phyloP scores from a whole-genome alignment of 2,888 invertebrate genomes.

The Nomada ruficornis region DNA sequence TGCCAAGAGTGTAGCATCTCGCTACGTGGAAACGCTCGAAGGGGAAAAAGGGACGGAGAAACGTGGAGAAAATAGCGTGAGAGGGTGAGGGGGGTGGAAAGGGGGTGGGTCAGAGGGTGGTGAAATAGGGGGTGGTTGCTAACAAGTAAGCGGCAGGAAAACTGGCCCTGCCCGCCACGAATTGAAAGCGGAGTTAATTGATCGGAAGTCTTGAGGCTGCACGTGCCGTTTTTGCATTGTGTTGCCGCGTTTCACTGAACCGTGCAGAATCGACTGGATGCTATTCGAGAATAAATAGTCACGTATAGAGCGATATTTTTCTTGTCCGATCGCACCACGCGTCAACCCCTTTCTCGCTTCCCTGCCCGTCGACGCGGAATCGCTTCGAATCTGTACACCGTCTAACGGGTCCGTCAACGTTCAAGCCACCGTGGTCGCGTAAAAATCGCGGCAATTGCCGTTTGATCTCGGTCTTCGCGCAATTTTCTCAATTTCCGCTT shows the following conservation, averaged over 20 bases:
- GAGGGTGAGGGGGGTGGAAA: background rate
- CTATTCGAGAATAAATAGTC: constrained; percentile 65
- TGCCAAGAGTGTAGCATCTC: constrained; percentile 65
- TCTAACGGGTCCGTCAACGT: background rate
- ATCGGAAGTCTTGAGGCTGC: constrained; percentile 84
- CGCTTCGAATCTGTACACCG: constrained; percentile 35
- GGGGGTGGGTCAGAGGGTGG: constrained; percentile 11
- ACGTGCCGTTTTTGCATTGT: constrained; percentile 80
- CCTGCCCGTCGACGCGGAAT: background rate
- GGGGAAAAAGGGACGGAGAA: constrained; percentile 10
- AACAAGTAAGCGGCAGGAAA: constrained; percentile 69
- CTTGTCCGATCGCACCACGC: constrained; percentile 57
- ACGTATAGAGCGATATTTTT: constrained; percentile 63
- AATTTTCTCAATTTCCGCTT: constrained; percentile 42
- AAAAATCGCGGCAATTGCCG: constrained; percentile 39
- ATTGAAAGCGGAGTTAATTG: constrained; percentile 83
- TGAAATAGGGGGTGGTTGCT: constrained; percentile 45
- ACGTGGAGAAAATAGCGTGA: constrained; percentile 15
- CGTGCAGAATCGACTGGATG: constrained; percentile 63
- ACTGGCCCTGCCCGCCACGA: constrained; percentile 65
- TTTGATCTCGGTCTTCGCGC: constrained; percentile 34
- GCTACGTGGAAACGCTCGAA: constrained; percentile 55
- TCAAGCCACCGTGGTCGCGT: background rate
- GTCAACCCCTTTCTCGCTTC: constrained; percentile 27
- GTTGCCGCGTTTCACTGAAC: constrained; percentile 54